A percentile compares a stretch with the other conserved stretches of the same genome.
Conservation (phyloP, 2,113 vertebrate species). For the Scortum barcoo region DNA sequence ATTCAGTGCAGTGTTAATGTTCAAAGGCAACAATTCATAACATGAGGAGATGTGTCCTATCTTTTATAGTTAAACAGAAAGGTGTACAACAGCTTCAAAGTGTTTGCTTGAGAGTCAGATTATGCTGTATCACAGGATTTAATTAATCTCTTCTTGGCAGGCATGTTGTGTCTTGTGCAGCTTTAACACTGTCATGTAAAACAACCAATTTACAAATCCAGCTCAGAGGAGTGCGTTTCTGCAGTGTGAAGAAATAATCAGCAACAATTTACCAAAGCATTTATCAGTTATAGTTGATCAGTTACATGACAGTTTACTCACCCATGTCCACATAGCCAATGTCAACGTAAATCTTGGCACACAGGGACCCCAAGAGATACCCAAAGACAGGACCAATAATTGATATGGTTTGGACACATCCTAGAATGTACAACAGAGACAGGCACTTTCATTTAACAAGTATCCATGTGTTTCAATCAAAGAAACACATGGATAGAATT, state of each 20-base stretch:
- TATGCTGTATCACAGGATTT: not conserved
- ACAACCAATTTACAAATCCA: not conserved
- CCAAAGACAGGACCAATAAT: constrained; percentile 84
- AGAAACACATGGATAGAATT: not conserved
- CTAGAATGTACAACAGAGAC: constrained; percentile 54
- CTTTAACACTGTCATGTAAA: not conserved
- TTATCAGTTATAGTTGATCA: not conserved
- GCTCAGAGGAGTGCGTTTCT: constrained; percentile 1
- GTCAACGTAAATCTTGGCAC: constrained; percentile 84
- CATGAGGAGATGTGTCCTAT: not conserved
- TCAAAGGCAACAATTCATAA: not conserved
- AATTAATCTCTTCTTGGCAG: not conserved
- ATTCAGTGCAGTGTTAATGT: not conserved
- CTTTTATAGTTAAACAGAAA: not conserved
- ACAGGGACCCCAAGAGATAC: constrained; percentile 81
- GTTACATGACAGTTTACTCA: constrained; percentile 54
- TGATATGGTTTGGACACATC: constrained; percentile 82
- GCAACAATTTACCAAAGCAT: not conserved
- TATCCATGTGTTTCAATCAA: not conserved
- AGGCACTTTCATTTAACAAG: not conserved
- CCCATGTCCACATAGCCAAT: constrained; percentile 83
- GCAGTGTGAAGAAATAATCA: not conserved
- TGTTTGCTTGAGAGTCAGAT: constrained; percentile 9
- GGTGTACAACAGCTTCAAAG: constrained; percentile 12
- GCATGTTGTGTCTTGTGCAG: not conserved